phyloP scores from a whole-genome alignment of 2,888 invertebrate genomes.

The Panopea generosa region DNA sequence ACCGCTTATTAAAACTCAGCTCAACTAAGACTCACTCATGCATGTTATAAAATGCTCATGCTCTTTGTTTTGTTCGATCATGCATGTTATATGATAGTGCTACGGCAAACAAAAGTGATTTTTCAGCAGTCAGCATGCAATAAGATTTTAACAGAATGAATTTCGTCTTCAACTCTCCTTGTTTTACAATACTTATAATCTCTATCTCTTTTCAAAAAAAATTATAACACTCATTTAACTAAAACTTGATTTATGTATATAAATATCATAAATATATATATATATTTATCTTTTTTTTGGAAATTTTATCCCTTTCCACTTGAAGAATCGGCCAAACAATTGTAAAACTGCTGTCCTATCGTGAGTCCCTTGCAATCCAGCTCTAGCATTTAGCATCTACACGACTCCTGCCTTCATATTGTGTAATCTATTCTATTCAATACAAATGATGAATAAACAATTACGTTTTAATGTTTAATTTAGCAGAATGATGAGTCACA shows the following conservation, averaged over 20 bases:
- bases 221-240: too few relatives aligned
- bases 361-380: conserved; percentile 1
- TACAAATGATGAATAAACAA: too few relatives aligned
- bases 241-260: too few relatives aligned
- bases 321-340: conserved; percentile 9
- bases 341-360: background rate
- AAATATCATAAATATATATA: too few relatives aligned
- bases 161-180: conserved; percentile 38
- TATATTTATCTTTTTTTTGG: conserved; percentile 30
- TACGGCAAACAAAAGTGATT: conserved; percentile 10
- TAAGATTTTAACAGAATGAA: conserved; percentile 41
- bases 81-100: conserved; percentile 18
- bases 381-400: background rate
- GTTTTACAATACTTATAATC: too few relatives aligned
- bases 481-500: too few relatives aligned
- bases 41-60: background rate
- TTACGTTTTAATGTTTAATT: too few relatives aligned
- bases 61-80: background rate
- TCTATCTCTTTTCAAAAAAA: too few relatives aligned
- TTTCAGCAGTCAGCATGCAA: conserved; percentile 35
- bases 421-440: too few relatives aligned
- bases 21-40: background rate
- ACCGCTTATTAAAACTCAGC: background rate
- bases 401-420: too few relatives aligned
- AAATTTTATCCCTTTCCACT: conserved; percentile 59